Evolutionary conservation across 2,888 invertebrate species (phyloP), one percentile per base, ranked within the genome.

Genomic region (Slavum lentiscoides): DNA sequence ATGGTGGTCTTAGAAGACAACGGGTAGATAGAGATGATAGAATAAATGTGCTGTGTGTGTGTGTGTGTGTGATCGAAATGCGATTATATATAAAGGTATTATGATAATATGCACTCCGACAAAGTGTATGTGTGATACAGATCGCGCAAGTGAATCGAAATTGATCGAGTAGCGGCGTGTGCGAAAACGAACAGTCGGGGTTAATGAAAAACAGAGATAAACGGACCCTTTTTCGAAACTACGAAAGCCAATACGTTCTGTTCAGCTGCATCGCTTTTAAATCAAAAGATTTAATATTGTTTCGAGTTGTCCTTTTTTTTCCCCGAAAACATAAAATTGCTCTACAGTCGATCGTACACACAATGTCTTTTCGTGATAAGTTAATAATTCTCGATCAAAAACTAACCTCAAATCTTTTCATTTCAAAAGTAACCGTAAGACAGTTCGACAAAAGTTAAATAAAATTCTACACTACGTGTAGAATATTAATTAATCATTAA

Each of bases 191-290:
- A 39, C 74, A 13, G 30, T 49, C n/a, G 30, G 8, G 13, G 23
- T 61, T 61, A 21, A 69, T 64, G 64, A n/a, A 74, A 64, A 64
- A 74, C 37, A 49, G 8, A 64, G 74, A 74, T 37, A 21, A 53
- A 11, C 30, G 49, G 21, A 9, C 17, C 59, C 23, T 61, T 21
- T 49, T 37, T n/a, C 13, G 53, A n/a, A 49, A 49, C 15, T 7
- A 11, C 3, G 8, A 73, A 23, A 19, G 23, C 23, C 23, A 49
- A n/a, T 17, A 11, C 39, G 8, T 19, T 39, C 21, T 17, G 72
- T 39, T 59, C 55, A 19, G 5, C 1, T 55, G 19, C 19, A 49
- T 19, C 3, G 0, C 19, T 55, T 55, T 11, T 19, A 55, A 19
- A 19, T 55, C 11, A 19, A 19, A 55, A 0, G 19, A 55, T 55